Base-by-base conservation (phyloP, 2,113 vertebrate genomes). In the Rhinoderma darwinii region DNA sequence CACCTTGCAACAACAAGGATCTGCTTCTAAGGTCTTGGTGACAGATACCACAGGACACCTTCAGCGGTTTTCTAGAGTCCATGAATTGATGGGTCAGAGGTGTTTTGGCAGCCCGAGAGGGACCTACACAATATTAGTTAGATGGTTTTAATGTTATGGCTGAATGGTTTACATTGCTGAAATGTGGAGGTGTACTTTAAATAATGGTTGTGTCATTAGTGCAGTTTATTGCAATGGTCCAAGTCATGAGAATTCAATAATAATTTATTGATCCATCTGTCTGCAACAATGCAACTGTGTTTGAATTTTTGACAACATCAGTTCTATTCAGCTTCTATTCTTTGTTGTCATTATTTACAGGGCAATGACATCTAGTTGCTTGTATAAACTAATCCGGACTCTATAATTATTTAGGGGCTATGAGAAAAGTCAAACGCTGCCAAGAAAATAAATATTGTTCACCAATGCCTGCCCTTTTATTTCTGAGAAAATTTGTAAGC, bases 371-470 rank as follows among this genome's bases (percentile, higher is more conserved):
- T 43, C 14, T 75, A 27, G 25, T 30, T 75, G 39, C 41, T 75
- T 27, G 25, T 8, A 44, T 25, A 27, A 44, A 41, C 25, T 27
- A 7, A 47, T 75, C 41, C 37, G 25, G 39, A 47, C 73, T 39
- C 20, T 43, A 37, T 41, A 70, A 41, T 74, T 43, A 43, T 74
- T 41, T 43, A 27, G 37, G n/a, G 41, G 25, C 41, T 75, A 47
- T 43, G 39, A 44, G 39, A 75, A 47, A 44, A 75, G 39, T 47
- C 22, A 43, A n/a, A 47, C 27, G 22, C 4, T 75, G 25, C 47
- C 73, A 47, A 17, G 73, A 75, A 75, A 75, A 47, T 75, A 47
- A 47, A 44, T 47, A 44, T 75, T 75, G 22, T 75, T 75, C 41
- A 27, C 22, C 22, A 75, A 15, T 44, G 73, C 47, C 41, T 74